A percentile compares a stretch with the other conserved stretches of the same genome.
phyloP scores from a whole-genome alignment of 2,113 vertebrate species.

The Mesocricetus auratus region DNA sequence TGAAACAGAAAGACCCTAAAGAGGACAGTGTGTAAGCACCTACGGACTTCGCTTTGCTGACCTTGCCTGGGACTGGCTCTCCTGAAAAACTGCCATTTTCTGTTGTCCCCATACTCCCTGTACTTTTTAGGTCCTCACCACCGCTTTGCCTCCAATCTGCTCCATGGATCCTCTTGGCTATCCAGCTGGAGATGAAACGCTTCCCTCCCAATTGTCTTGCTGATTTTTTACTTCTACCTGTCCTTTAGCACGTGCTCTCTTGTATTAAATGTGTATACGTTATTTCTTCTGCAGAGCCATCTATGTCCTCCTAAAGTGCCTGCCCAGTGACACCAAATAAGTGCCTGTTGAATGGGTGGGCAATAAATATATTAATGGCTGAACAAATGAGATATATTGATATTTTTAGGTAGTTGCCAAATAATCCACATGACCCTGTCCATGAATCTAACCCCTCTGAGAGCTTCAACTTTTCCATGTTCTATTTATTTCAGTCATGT shows the following conservation, averaged over 20 bases:
- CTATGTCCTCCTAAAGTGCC: background rate
- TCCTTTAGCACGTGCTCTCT: background rate
- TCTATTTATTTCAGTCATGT: background rate
- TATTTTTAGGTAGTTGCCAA: slow-evolving; percentile 1
- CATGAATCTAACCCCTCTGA: background rate
- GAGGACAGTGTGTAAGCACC: background rate
- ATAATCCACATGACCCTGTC: background rate
- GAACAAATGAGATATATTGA: background rate
- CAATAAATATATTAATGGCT: background rate
- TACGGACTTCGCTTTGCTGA: background rate
- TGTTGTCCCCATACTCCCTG: background rate
- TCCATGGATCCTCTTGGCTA: background rate
- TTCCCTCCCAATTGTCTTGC: background rate
- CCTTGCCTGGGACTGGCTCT: background rate
- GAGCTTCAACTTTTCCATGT: background rate
- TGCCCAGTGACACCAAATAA: background rate
- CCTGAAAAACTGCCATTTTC: background rate
- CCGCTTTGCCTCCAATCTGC: background rate
- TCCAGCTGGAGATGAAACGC: background rate
- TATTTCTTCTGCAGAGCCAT: background rate
- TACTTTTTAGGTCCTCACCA: background rate
- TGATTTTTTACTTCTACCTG: background rate
- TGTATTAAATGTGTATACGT: background rate
- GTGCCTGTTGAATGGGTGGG: background rate
- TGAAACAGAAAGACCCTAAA: background rate